Base-by-base conservation (phyloP, 1,140 invertebrate genomes). In the Nixonia krombeini region DNA sequence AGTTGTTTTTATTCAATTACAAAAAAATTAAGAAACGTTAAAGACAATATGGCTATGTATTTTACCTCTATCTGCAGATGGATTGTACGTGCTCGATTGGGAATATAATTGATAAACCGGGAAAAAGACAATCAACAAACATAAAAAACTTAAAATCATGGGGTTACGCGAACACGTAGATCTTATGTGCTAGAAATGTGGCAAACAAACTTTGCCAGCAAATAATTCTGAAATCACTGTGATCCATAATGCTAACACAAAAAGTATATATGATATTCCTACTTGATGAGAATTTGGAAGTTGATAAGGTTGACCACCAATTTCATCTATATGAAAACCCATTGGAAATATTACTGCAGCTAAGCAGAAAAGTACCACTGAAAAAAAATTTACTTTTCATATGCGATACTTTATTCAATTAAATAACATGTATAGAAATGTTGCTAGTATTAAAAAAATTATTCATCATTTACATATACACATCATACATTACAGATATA, bases 181-280 rank as follows among this genome's bases (percentile, higher is more conserved):
- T 21, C 44, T 31, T 41, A 64, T 56, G 56, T 76, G 74, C 79
- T 91, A 96, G 88, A 96, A 96, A 87, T 97, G 95, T 37, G 96
- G 96, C 58, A 97, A 84, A 85, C 96, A 98, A 7, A 98, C 95
- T 92, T 98, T 98, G n/a, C 95, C 96, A 50, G 95, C 96, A 89
- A 98, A 97, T 12, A 98, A 82, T 86, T 98, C 96, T 6, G 96
- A 97, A 68, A 98, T 93, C 2, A 98, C 96, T 35, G 95, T 97
- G 38, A 97, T 96, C 96, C 96, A 98, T 1, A 98, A 81, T 21
- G 96, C 95, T 29, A 98, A 85, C 18, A 97, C 95, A 87, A 98
- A 98, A 70, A 97, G 88, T 67, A 97, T 98, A 78, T 98, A 98
- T 0, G 95, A 96, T 53, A 96, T 94, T 72, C 96, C 96, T 71